Evolutionary conservation across 37 sponge, comb jelly and placozoan species (phyloP).

Genomic region (Bolinopsis microptera): DNA sequence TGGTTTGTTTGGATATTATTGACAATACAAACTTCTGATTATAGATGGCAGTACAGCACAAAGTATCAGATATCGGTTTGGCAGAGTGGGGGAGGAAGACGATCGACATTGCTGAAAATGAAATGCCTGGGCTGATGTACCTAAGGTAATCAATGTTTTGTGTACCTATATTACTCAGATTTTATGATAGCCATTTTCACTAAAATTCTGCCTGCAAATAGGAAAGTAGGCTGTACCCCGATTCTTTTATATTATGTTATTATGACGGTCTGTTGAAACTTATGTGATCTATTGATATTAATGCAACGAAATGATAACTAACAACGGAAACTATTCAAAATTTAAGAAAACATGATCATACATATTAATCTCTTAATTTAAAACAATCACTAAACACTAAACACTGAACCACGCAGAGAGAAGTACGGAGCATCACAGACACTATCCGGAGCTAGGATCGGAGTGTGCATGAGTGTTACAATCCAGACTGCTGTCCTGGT

Average conservation of each 20-base stretch:
- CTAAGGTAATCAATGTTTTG: too few relatives aligned
- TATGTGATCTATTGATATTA: too few relatives aligned
- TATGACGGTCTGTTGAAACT: too few relatives aligned
- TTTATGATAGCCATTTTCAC: background rate
- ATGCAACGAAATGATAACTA: too few relatives aligned
- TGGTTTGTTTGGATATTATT: too few relatives aligned
- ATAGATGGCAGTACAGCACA: background rate
- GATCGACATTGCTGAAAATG: constrained; percentile 48
- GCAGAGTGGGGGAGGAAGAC: constrained; percentile 8
- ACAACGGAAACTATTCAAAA: too few relatives aligned
- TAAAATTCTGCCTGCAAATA: background rate
- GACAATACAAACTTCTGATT: background rate
- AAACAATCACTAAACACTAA: too few relatives aligned
- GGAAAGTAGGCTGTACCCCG: too few relatives aligned
- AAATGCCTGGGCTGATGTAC: constrained; percentile 61
- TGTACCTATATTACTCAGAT: background rate
- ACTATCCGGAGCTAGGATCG: constrained; percentile 28
- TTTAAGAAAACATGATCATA: too few relatives aligned
- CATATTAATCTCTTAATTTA: too few relatives aligned
- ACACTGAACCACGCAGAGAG: background rate
- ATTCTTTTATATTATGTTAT: too few relatives aligned
- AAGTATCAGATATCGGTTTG: background rate
- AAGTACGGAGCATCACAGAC: background rate
- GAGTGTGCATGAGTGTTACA: constrained; percentile 26
- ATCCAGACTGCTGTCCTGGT: constrained; percentile 64